Evolutionary conservation across 1,140 invertebrate genomes (phyloP), one percentile per base, ranked within the genome.

Genomic region (Oncopeltus fasciatus): DNA sequence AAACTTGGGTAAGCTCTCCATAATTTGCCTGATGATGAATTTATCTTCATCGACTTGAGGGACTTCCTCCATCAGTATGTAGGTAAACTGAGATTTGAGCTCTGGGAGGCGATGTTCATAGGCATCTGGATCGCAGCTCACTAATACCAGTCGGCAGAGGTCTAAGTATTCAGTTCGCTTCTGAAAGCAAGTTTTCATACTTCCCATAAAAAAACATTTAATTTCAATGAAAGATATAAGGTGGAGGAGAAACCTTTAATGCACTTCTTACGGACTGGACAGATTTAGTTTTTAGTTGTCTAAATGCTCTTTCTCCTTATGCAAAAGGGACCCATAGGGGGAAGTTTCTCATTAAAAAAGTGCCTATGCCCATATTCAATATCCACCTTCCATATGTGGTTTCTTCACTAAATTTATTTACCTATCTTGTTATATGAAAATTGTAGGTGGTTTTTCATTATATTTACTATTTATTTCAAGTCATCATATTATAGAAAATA

Each of bases 1-100:
- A 49, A 56, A 24, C 26, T 86, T 82, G n/a, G 87, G 86, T 77
- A 90, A 90, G 73, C 89, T 86, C 69, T 87, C 87, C 64, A 83
- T 84, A 61, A 90, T 88, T 65, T 87, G 85, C 47, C 84, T 76
- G 18, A 90, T 84, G 38, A 88, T 74, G 65, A 81, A 77, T 69
- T 89, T 86, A 72, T 90, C 88, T 21, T 78, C 77, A 62, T 81
- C 78, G 69, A 86, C 88, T 60, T 78, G 76, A 14, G 82, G 78
- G 2, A 80, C 79, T 71, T 91, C 88, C 69, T 91, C 88, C 68
- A 85, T 88, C 70, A 90, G 87, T 70, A 91, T 90, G 57, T 86
- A 77, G 27, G 86, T 87, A 68, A 90, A 89, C 68, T 86, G 86
- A 70, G 87, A 86, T 64, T 87, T 76, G 20, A 91, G 75, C 71